A percentile compares a stretch with the other conserved stretches of the same genome.
Evolutionary conservation across 2,113 vertebrate species (phyloP).

Genomic region (Poeciliopsis prolifica): DNA sequence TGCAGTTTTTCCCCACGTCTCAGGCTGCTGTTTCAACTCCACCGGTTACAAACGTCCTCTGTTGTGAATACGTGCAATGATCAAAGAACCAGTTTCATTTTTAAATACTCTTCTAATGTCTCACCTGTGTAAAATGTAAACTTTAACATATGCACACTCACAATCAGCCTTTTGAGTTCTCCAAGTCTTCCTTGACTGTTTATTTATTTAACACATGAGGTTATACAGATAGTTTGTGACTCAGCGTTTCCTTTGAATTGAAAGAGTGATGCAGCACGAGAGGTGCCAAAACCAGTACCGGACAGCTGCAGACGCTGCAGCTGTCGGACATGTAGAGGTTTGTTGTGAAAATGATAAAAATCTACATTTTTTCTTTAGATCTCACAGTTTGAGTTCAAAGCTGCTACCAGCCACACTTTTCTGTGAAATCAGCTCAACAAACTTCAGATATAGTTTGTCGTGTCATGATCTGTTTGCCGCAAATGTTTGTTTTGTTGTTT

Average conservation of each 20-base stretch:
- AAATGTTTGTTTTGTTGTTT: neutral
- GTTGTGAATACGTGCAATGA: neutral
- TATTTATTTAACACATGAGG: neutral
- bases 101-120: neutral
- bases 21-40: neutral
- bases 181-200: neutral
- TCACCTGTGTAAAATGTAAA: neutral
- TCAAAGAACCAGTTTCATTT: neutral
- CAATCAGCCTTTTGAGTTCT: neutral
- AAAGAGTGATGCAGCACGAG: neutral
- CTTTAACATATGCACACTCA: neutral
- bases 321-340: no score
- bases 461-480: neutral
- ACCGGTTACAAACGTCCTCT: neutral
- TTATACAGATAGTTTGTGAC: neutral
- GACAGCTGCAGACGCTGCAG: neutral
- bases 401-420: neutral
- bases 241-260: neutral
- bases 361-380: neutral
- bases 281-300: neutral
- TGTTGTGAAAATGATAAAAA: neutral
- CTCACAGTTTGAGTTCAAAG: neutral
- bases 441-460: neutral
- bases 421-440: neutral
- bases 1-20: slow-evolving; percentile 10